Conservation (phyloP, 2,888 invertebrate genomes). For the Eristalis tenax region DNA sequence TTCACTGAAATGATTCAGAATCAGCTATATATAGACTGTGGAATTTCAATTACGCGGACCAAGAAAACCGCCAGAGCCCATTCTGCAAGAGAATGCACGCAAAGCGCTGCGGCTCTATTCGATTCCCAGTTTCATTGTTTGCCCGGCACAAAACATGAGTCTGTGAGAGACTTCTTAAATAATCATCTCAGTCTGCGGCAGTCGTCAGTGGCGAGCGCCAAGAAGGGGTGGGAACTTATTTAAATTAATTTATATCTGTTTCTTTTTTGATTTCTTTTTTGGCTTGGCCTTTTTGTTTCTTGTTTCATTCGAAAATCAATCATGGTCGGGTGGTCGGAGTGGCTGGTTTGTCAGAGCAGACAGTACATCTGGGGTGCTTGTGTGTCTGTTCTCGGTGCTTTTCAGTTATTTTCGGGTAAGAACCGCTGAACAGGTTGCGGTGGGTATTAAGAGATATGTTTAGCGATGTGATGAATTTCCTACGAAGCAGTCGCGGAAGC, state of each 20-base stretch:
- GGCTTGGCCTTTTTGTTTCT: neutral
- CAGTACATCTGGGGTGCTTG: slow-evolving; percentile 41
- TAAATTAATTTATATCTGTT: slow-evolving; percentile 1
- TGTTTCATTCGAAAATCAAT: slow-evolving; percentile 3
- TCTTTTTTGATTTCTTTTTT: neutral
- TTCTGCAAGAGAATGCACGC: slow-evolving; percentile 7
- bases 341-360: slow-evolving; percentile 8
- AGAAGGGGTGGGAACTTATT: neutral
- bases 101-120: neutral
- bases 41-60: slow-evolving; percentile 45
- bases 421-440: slow-evolving; percentile 33
- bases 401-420: slow-evolving; percentile 23
- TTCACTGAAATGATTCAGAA: slow-evolving; percentile 46
- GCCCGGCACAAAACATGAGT: neutral
- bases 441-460: slow-evolving; percentile 33
- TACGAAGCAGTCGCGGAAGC: neutral
- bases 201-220: neutral
- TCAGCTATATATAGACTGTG: slow-evolving; percentile 54
- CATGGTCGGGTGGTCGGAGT: slow-evolving; percentile 4
- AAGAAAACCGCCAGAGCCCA: neutral
- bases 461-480: slow-evolving; percentile 21
- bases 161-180: slow-evolving; percentile 1
- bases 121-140: slow-evolving; percentile 2
- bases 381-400: slow-evolving; percentile 1
- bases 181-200: neutral